Base-by-base conservation (phyloP, 2,113 vertebrate species). In the Pteruthius melanotis region DNA sequence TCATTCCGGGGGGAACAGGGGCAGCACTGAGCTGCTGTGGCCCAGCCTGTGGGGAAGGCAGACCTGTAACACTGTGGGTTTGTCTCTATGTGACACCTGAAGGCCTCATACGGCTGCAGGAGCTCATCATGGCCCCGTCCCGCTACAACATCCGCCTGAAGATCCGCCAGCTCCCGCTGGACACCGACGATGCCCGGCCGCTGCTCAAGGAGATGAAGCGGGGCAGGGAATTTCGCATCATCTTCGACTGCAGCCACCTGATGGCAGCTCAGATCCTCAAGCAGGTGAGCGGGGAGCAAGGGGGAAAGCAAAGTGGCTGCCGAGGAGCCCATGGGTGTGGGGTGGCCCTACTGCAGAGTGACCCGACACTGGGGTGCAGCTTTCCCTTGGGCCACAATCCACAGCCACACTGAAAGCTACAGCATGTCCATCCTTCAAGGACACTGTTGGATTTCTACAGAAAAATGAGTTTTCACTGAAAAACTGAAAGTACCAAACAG, bases 121-220 rank as follows among this genome's bases (percentile, higher is more conserved):
- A 99, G 97, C 98, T 99, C 94, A 99, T 99, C 92, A 99, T 99
- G 99, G 99, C 99, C 61, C 99, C 99, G 0, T 99, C 99, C 3
- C 97, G 99, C 90, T 99, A 99, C 97, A 99, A 99, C 94, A 99
- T 99, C 93, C 98, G 99, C 50, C 98, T 99, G 95, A 99, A 99
- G 97, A 99, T 99, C 95, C 99, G 99, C 4, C 99, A 99, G 97
- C 99, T 99, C 15, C 99, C 99, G 22, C 96, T 99, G 4, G 99
- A 99, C 95, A 98, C 98, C 0, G 98, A 99, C 1, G 99, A 99
- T 39, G 98, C 98, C 0, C 97, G 99, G 45, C 99, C 99, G 2
- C 98, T 99, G 83, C 99, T 99, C 31, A 99, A 99, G 97, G 99
- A 99, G 97, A 99, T 99, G 99, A 99, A 99, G 96, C 97, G 99